Evolutionary conservation across 2,113 vertebrate genomes (phyloP).

Genomic region (Aldabrachelys gigantea): DNA sequence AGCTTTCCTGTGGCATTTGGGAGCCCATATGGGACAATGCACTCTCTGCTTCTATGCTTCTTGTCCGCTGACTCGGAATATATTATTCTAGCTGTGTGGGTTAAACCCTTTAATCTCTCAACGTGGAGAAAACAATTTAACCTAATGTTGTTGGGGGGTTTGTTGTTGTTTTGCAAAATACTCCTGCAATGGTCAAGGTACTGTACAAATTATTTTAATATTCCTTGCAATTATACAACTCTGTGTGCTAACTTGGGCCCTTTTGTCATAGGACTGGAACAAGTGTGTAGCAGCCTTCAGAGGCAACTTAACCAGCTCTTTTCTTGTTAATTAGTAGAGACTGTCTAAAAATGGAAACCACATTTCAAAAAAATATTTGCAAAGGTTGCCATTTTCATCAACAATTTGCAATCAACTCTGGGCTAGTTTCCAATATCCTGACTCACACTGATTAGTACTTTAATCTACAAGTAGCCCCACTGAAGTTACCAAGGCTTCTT

Average conservation of each 20-base stretch:
- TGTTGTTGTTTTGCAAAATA: not conserved
- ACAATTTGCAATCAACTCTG: not conserved
- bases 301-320: not conserved
- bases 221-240: not conserved
- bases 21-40: too few species aligned
- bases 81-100: not conserved
- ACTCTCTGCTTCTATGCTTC: not conserved
- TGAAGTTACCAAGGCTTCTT: not conserved
- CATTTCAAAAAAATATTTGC: not conserved
- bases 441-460: not conserved
- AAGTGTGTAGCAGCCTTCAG: not conserved
- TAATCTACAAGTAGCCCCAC: not conserved
- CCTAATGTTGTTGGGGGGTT: not conserved
- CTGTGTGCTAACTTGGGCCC: not conserved
- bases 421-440: not conserved
- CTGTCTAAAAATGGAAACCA: too few species aligned
- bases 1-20: too few species aligned
- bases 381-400: not conserved
- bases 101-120: not conserved
- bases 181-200: not conserved
- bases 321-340: not conserved
- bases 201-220: not conserved
- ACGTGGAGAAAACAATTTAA: not conserved
- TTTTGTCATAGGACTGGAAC: not conserved
- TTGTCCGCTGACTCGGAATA: not conserved